Evolutionary conservation across 2,888 invertebrate genomes (phyloP).

Genomic region (Phyllotreta cruciferae): DNA sequence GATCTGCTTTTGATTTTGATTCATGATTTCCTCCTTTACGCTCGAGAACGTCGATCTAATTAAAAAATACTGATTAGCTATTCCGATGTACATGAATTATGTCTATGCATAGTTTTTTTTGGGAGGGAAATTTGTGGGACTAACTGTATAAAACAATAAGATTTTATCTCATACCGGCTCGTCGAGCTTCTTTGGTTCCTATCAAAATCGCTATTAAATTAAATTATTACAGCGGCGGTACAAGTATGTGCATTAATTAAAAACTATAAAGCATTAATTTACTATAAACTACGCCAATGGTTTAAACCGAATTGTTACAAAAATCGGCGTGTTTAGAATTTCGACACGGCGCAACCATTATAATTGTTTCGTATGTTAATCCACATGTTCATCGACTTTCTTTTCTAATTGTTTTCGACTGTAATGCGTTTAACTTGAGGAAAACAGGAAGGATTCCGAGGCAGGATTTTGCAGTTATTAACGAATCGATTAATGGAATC

Average conservation of each 20-base stretch:
- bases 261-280: neutral
- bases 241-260: neutral
- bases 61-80: constrained; percentile 47
- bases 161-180: constrained; percentile 27
- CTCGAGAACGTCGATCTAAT: constrained; percentile 50
- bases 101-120: constrained; percentile 38
- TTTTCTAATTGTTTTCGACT: constrained; percentile 27
- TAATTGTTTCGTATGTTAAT: constrained; percentile 30
- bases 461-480: too few species aligned
- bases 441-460: constrained; percentile 15
- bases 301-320: constrained; percentile 27
- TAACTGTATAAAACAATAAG: constrained; percentile 36
- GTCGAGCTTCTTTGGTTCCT: constrained; percentile 32
- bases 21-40: constrained; percentile 53
- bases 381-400: constrained; percentile 23
- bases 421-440: constrained; percentile 19
- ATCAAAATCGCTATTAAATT: constrained; percentile 31
- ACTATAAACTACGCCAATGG: neutral
- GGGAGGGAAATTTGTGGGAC: constrained; percentile 42
- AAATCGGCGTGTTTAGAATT: constrained; percentile 31
- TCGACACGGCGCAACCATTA: constrained; percentile 31
- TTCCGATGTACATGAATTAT: constrained; percentile 44
- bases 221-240: constrained; percentile 28
- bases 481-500: too few species aligned
- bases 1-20: constrained; percentile 48